phyloP scores from a whole-genome alignment of 2,113 vertebrate genomes.

The Nicator chloris region DNA sequence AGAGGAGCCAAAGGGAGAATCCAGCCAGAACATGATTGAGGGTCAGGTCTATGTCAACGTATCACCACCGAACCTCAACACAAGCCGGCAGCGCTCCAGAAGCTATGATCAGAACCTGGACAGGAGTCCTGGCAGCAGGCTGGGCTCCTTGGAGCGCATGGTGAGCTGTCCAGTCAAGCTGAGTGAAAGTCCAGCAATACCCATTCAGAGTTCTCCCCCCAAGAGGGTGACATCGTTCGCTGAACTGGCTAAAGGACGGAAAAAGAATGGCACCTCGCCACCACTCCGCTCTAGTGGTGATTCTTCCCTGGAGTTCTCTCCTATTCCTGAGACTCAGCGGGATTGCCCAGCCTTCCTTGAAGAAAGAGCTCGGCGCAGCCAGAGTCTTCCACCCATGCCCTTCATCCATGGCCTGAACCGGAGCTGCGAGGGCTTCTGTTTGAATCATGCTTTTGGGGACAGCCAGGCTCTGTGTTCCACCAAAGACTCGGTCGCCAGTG shows the following conservation, averaged over 20 bases:
- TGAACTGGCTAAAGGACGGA: constrained; percentile 89
- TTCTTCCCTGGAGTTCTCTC: constrained; percentile 85
- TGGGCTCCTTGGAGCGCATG: constrained; percentile 93
- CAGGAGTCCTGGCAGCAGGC: constrained; percentile 75
- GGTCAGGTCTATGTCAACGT: constrained; percentile 92
- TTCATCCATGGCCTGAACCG: constrained; percentile 76
- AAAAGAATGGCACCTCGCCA: constrained; percentile 71
- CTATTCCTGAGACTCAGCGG: constrained; percentile 76
- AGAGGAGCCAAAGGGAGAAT: constrained; percentile 8
- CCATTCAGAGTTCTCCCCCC: constrained; percentile 68
- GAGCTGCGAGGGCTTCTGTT: constrained; percentile 70
- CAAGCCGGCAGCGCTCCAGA: constrained; percentile 81
- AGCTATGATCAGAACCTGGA: constrained; percentile 96
- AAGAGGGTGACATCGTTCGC: constrained; percentile 93
- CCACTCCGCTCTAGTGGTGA: constrained; percentile 71
- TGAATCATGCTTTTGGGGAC: constrained; percentile 42
- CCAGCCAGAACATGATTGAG: constrained; percentile 68
- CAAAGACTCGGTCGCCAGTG: constrained; percentile 12
- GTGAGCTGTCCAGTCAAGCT: constrained; percentile 92
- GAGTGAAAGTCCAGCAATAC: constrained; percentile 77
- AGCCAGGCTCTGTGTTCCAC: not conserved
- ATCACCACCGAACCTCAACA: constrained; percentile 79
- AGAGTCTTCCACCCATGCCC: constrained; percentile 76
- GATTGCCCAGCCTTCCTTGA: constrained; percentile 58
- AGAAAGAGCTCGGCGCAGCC: constrained; percentile 64